Base-by-base conservation (phyloP, 2,113 vertebrate species). In the Peromyscus leucopus region DNA sequence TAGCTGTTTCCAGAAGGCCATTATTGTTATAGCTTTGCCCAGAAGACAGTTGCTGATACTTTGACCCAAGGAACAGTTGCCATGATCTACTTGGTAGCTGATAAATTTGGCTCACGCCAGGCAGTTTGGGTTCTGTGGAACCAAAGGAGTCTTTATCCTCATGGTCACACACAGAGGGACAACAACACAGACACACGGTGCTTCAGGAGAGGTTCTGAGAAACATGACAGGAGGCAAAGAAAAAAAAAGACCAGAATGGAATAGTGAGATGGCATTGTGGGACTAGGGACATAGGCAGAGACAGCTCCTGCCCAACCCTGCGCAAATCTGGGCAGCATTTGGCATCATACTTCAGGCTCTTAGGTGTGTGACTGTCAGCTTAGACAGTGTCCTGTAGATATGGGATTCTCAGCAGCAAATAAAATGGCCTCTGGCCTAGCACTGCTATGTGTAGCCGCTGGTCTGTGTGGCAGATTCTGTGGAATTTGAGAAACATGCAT, bases 371-470 rank as follows among this genome's bases (percentile, higher is more conserved):
- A 80, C 55, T 59, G 59, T 42, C 28, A 24, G 8, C 17, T 12
- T 15, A 55, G n/a, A 22, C 91, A 94, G 96, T 92, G 93, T 61
- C 89, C 93, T 46, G 82, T 95, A 63, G 86, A 93, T 82, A 63
- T 76, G 92, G 92, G 96, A 98, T 98, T 97, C 95, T 98, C 97
- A 97, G 98, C 97, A 98, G 98, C 96, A 59, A 95, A 83, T 94
- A 96, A 98, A 97, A 97, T 97, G 96, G 79, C 24, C 83, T 87
- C 97, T 95, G 16, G 16, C 97, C 21, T 21, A 24, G 19, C 19
- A 42, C 28, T 48, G 59, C 24, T 46, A 4, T 39, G 91, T 92
- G 26, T 76, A 10, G 46, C 46, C 16, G 26, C 82, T 83, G 82
- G 94, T 89, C 96, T 83, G 84, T 24, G 71, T 96, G 83, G 71